Evolutionary conservation across 2,113 vertebrate species (phyloP).

Genomic region (Poecilia latipinna): DNA sequence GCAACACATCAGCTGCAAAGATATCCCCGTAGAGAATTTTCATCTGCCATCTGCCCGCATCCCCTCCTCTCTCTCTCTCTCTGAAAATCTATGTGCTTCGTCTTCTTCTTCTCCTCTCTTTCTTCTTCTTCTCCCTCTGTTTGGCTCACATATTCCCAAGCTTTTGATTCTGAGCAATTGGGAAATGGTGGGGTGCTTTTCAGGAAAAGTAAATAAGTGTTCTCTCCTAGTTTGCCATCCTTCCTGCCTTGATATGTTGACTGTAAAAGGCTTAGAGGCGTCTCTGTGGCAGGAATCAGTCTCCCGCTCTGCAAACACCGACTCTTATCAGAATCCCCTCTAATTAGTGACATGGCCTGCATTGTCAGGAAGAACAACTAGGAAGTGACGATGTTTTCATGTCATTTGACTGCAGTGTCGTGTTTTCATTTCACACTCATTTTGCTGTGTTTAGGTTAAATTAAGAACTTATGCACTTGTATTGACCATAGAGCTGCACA

Average conservation of each 20-base stretch:
- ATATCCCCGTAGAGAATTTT: constrained; percentile 42
- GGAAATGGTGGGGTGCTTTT: not conserved
- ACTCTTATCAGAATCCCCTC: constrained; percentile 13
- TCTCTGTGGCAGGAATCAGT: constrained; percentile 36
- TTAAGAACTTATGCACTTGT: not conserved
- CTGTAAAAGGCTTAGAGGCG: constrained; percentile 17
- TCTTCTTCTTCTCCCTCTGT: constrained; percentile 23
- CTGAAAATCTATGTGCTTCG: constrained; percentile 15
- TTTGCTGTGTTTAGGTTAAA: not conserved
- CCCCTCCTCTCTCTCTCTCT: constrained; percentile 8
- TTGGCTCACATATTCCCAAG: constrained; percentile 32
- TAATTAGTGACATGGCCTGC: constrained; percentile 37
- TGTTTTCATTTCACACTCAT: constrained; percentile 7
- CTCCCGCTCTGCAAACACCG: constrained; percentile 16
- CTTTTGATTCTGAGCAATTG: constrained; percentile 41
- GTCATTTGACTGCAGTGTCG: not conserved
- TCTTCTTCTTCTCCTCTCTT: constrained; percentile 12
- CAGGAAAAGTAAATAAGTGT: constrained; percentile 42
- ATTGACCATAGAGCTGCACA: not conserved
- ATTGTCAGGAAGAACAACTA: constrained; percentile 26
- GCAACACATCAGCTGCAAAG: constrained; percentile 58
- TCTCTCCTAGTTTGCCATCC: constrained; percentile 15
- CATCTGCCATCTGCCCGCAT: constrained; percentile 35
- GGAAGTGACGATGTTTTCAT: constrained; percentile 20
- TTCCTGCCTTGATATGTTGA: constrained; percentile 23